Evolutionary conservation across 2,113 vertebrate genomes (phyloP).

Genomic region (Catharus minimus): DNA sequence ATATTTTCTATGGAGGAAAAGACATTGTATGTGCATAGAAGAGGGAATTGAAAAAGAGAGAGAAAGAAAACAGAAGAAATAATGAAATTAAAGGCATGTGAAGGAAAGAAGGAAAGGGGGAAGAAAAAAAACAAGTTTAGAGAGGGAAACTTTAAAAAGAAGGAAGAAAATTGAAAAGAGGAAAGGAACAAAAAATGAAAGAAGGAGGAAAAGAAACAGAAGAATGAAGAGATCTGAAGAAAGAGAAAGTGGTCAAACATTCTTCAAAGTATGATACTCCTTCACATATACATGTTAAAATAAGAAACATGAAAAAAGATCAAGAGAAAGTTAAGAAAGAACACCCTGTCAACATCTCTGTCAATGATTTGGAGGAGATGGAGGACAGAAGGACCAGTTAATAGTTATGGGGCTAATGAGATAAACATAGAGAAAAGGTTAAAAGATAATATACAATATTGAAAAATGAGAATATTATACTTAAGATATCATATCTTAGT

Average conservation of each 20-base stretch:
- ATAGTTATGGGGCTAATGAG: background rate
- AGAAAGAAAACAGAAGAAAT: background rate
- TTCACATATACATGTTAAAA: background rate
- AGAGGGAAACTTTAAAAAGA: background rate
- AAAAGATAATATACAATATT: background rate
- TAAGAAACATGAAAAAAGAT: background rate
- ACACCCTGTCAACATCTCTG: background rate
- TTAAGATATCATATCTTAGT: background rate
- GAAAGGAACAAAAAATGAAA: background rate
- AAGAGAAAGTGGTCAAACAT: background rate
- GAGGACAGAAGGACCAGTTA: background rate
- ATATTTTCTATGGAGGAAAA: background rate
- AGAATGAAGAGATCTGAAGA: background rate
- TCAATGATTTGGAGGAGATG: background rate
- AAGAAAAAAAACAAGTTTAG: background rate
- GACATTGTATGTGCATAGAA: background rate
- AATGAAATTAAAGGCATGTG: fast-evolving
- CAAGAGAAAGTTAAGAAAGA: background rate
- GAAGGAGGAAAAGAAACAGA: background rate
- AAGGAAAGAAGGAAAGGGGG: background rate
- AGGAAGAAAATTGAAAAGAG: background rate
- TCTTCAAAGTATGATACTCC: background rate
- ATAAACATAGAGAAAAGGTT: background rate
- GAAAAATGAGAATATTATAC: background rate
- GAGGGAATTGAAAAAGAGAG: background rate